Evolutionary conservation across 1,140 invertebrate genomes (phyloP), one percentile per base, ranked within the genome.

Genomic region (Anagrus nilaparvatae): DNA sequence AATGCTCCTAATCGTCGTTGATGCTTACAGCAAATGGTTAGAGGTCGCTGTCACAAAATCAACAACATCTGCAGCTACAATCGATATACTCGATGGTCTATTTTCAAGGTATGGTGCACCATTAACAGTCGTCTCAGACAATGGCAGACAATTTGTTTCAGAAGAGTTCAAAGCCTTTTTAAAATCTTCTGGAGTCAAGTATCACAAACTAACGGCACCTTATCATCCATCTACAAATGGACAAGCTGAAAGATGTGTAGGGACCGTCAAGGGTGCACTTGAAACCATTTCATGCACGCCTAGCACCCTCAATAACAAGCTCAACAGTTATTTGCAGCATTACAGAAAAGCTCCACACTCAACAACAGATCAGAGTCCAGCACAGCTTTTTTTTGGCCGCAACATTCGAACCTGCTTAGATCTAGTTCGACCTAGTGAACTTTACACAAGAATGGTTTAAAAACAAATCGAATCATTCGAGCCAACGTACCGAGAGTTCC

Each of bases 151-250:
- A 28, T 58, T 55, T 23, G 37, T 43, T 7, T 50, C 43, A 14
- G 10, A 31, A 16, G 52, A 53, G 16, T 60, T 62, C 30, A 10
- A 43, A 18, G 28, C 32, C 16, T 61, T 58, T 39, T 37, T 54
- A 14, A 40, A 34, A 23, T 10, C 21, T 16, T 51, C 57, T 33
- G 50, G 47, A 14, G 45, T 63, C 5, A 52, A 53, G 17, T 57
- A 46, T 55, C n/a, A n/a, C n/a, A n/a, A n/a, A n/a, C n/a, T n/a
- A n/a, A n/a, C n/a, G n/a, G n/a, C n/a, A n/a, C n/a, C n/a, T n/a
- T n/a, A n/a, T n/a, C n/a, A n/a, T n/a, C n/a, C n/a, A n/a, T n/a
- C n/a, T n/a, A n/a, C n/a, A n/a, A n/a, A n/a, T n/a, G n/a, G n/a
- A n/a, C n/a, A n/a, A n/a, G n/a, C n/a, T n/a, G n/a, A n/a, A n/a